Base-by-base conservation (phyloP, 2,113 vertebrate species). In the Psittacula cyanocephala region DNA sequence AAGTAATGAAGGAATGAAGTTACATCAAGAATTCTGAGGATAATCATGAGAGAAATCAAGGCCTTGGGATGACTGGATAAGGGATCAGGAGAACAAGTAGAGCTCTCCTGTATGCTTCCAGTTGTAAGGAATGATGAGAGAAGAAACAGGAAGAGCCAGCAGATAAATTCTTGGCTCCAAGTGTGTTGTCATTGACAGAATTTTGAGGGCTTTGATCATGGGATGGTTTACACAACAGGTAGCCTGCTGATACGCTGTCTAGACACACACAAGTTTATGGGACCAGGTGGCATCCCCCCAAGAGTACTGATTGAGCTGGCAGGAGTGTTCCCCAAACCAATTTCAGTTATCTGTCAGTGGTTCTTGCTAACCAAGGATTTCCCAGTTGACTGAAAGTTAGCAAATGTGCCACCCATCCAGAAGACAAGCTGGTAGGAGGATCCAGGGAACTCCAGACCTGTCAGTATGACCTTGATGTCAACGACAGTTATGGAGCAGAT, bases 181-280 rank as follows among this genome's bases (percentile, higher is more conserved):
- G 12, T 13, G 22, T n/a, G 46, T 8, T 67, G 41, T 43, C n/a
- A 33, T 6, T 24, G 9, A 13, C 29, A 77, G 50, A 52, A 93
- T 67, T 77, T 47, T 25, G 16, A 3, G 0, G 1, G 4, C 60
- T 67, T 71, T 47, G 28, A 53, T 41, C n/a, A 60, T 1, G 2
- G 6, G 8, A 25, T 2, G 0, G 52, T 59, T 19, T 68, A 29
- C 25, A 35, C 4, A 5, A 14, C 49, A 85, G 7, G 17, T 41
- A 53, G 23, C 11, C 69, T 59, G 15, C 24, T 43, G 41, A 23
- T 23, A 31, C 19, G 31, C 8, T 14, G 39, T 13, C 8, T 29
- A 70, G n/a, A 22, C 19, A 31, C 19, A 29, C 35, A 52, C 19
- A 52, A 4, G 27, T 52, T 15, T 23, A 24, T 31, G 35, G 8